These are phyloP conservation scores for Malurus elegans DNA, from an alignment of 2,113 vertebrate species.

Conservation along the genomic window DNA sequence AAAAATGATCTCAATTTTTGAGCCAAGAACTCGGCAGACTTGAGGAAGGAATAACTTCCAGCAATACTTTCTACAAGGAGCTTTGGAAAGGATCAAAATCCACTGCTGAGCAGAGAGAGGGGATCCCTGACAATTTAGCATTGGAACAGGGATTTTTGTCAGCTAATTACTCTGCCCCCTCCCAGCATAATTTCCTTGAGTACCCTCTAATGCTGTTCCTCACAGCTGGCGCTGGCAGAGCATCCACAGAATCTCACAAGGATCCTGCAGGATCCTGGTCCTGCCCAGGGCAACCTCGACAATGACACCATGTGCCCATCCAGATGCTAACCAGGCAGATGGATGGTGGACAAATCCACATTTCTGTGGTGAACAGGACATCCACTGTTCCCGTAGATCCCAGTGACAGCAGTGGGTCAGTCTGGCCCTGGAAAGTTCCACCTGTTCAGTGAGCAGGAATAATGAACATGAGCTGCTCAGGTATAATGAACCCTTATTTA, in stretches of 20 bases:
- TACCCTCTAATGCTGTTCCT: neutral
- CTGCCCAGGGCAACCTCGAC: neutral
- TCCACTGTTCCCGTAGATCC: neutral
- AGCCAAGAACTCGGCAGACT: conserved; percentile 40
- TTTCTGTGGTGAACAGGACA: rapidly evolving
- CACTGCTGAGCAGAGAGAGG: neutral
- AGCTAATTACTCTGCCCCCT: neutral
- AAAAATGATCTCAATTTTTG: conserved; percentile 10
- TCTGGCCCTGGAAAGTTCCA: neutral
- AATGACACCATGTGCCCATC: neutral
- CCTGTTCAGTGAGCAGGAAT: neutral
- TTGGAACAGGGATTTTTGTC: neutral
- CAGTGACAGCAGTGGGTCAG: neutral
- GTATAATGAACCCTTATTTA: neutral
- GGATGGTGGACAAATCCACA: neutral
- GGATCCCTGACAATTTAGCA: neutral
- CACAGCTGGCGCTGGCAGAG: neutral
- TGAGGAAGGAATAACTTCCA: conserved; percentile 29
- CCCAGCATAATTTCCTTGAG: neutral
- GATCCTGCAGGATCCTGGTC: neutral
- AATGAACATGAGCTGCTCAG: rapidly evolving
- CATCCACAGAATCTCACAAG: neutral
- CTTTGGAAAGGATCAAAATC: conserved; percentile 6
- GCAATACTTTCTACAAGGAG: neutral
- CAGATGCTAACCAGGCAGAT: neutral